Conservation (phyloP, 1,140 invertebrate species). For the Scaptodrosophila lebanonensis region DNA sequence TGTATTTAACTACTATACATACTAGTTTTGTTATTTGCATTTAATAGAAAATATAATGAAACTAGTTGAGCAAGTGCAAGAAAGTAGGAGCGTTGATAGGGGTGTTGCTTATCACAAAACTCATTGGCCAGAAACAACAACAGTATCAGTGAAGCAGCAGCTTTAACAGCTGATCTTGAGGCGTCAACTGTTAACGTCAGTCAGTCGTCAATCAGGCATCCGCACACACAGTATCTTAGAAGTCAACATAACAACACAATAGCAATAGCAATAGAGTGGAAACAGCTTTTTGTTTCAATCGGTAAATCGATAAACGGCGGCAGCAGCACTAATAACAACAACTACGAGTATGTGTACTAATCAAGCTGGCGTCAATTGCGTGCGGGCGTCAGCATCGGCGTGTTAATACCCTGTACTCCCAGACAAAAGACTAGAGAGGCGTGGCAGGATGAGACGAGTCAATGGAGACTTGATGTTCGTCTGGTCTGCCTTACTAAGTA, state of each 20-base stretch:
- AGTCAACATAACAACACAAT: no score
- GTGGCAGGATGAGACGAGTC: no score
- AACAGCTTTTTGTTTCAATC: slow-evolving; percentile 45
- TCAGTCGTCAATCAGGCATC: no score
- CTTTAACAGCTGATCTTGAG: slow-evolving; percentile 57
- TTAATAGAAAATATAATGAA: slow-evolving; percentile 11
- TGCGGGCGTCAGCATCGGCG: slow-evolving; percentile 24
- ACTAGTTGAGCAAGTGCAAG: neutral
- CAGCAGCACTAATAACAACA: slow-evolving; percentile 13
- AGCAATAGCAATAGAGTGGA: no score
- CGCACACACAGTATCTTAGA: no score
- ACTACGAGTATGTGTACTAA: no score
- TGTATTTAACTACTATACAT: slow-evolving; percentile 22
- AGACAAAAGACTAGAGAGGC: slow-evolving; percentile 9
- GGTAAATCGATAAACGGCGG: slow-evolving; percentile 52
- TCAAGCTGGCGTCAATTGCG: slow-evolving; percentile 47
- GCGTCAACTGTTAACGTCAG: slow-evolving; percentile 37
- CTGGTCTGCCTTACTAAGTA: no score
- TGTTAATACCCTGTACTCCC: neutral
- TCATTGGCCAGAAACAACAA: slow-evolving; percentile 13
- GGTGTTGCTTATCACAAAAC: neutral
- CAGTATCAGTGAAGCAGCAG: slow-evolving; percentile 15
- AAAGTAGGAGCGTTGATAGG: neutral
- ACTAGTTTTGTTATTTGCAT: slow-evolving; percentile 22
- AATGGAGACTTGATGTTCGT: no score